Evolutionary conservation across 1,140 invertebrate genomes (phyloP).

Genomic region (Pantala flavescens): DNA sequence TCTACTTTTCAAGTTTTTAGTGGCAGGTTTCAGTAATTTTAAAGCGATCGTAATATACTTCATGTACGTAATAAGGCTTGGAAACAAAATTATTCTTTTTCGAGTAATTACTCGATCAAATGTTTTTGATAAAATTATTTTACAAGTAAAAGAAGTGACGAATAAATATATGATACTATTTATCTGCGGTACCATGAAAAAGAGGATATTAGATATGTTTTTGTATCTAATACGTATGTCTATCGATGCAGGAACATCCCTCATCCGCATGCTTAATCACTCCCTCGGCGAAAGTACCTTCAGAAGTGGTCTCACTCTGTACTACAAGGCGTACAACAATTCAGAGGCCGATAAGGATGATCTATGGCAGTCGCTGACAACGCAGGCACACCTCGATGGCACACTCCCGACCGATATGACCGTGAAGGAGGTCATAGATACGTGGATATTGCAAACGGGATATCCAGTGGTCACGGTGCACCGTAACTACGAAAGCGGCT

Average conservation of each 20-base stretch:
- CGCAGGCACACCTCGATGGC: constrained; percentile 30
- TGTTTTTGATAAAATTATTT: too few relatives aligned
- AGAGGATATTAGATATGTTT: too few relatives aligned
- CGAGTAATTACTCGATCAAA: too few relatives aligned
- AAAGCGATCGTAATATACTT: too few relatives aligned
- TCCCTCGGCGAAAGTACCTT: constrained; percentile 47
- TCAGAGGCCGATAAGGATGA: constrained; percentile 41
- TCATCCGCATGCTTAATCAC: constrained; percentile 51
- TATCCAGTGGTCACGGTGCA: constrained; percentile 40
- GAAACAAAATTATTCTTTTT: too few relatives aligned
- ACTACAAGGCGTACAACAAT: constrained; percentile 31
- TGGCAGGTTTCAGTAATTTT: too few relatives aligned
- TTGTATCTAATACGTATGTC: not conserved
- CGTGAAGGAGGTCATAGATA: constrained; percentile 34
- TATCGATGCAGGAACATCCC: constrained; percentile 38
- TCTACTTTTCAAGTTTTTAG: too few relatives aligned
- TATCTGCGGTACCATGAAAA: too few relatives aligned
- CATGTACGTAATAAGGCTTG: too few relatives aligned
- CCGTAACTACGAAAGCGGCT: constrained; percentile 29
- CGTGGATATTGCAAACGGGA: constrained; percentile 41
- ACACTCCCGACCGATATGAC: constrained; percentile 26
- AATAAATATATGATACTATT: too few relatives aligned
- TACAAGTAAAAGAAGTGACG: too few relatives aligned
- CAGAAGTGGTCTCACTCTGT: constrained; percentile 36
- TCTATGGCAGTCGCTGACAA: constrained; percentile 39